Conservation (phyloP, 2,888 invertebrate species). For the Eulithis prunata region DNA sequence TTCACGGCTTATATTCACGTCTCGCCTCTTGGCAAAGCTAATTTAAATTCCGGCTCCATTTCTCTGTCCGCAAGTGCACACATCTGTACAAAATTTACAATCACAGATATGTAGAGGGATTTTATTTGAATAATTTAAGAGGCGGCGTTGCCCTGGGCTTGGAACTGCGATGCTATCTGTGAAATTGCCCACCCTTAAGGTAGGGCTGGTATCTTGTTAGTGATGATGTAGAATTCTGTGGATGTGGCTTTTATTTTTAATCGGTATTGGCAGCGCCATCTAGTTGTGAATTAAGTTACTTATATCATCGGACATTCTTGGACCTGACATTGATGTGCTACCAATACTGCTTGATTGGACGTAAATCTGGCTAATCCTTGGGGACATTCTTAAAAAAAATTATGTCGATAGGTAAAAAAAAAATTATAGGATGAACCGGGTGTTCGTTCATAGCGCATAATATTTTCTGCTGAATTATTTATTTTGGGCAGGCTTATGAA, state of each 20-base stretch:
- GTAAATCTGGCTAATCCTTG: too few species aligned
- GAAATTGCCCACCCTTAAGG: conserved; percentile 71
- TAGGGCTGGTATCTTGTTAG: conserved; percentile 33
- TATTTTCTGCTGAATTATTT: too few species aligned
- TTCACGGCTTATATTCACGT: neutral
- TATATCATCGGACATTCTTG: too few species aligned
- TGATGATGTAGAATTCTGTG: conserved; percentile 38
- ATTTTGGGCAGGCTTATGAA: too few species aligned
- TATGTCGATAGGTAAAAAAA: too few species aligned
- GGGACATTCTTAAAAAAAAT: too few species aligned
- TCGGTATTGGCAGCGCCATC: too few species aligned
- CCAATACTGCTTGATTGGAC: too few species aligned
- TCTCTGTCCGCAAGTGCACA: conserved; percentile 48
- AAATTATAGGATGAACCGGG: too few species aligned
- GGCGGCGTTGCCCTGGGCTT: conserved; percentile 54
- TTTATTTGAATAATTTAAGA: conserved; percentile 81
- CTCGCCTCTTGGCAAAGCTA: neutral
- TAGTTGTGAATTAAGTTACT: too few species aligned
- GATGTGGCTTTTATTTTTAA: conserved; percentile 36
- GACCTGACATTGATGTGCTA: too few species aligned
- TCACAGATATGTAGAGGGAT: conserved; percentile 72
- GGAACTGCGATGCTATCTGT: conserved; percentile 62
- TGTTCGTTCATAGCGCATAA: too few species aligned
- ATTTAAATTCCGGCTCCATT: conserved; percentile 30
- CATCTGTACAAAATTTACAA: conserved; percentile 72